Conservation (phyloP, 2,797 vertebrate species). For the Cirrhinus mrigala region DNA sequence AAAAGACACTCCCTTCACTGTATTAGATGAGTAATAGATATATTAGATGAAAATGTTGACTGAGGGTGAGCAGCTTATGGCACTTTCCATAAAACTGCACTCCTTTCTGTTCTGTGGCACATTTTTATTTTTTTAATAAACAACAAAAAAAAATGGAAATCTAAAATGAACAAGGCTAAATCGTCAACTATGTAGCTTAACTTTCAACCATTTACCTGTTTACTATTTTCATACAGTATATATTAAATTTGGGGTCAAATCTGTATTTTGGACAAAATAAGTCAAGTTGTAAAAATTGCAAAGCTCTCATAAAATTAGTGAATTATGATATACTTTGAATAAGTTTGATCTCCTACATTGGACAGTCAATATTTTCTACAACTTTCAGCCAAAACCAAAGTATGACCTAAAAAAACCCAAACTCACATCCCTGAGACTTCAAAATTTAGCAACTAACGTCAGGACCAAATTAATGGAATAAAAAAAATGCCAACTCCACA, state of each 20-base stretch:
- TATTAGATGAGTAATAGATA: neutral
- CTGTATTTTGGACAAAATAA: too few relatives aligned
- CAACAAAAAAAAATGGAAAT: neutral
- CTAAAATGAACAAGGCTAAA: neutral
- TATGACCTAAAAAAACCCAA: neutral
- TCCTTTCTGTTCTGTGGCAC: neutral
- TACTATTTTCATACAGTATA: neutral
- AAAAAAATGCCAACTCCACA: slow-evolving; percentile 16
- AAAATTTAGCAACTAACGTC: neutral
- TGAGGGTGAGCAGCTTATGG: neutral
- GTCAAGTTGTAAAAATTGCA: neutral
- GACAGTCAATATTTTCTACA: neutral
- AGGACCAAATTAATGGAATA: neutral
- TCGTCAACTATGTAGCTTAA: neutral
- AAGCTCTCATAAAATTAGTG: neutral
- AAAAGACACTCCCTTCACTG: neutral
- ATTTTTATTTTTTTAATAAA: neutral
- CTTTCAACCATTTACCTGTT: neutral
- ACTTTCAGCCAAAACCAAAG: neutral
- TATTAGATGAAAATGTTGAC: neutral
- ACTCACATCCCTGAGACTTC: neutral
- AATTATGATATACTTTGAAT: neutral
- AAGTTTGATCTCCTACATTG: neutral
- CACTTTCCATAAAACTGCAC: neutral
- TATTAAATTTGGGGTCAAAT: neutral